Evolutionary conservation across 2,797 vertebrate species (phyloP).

Genomic region (Coracias cyanogaster): DNA sequence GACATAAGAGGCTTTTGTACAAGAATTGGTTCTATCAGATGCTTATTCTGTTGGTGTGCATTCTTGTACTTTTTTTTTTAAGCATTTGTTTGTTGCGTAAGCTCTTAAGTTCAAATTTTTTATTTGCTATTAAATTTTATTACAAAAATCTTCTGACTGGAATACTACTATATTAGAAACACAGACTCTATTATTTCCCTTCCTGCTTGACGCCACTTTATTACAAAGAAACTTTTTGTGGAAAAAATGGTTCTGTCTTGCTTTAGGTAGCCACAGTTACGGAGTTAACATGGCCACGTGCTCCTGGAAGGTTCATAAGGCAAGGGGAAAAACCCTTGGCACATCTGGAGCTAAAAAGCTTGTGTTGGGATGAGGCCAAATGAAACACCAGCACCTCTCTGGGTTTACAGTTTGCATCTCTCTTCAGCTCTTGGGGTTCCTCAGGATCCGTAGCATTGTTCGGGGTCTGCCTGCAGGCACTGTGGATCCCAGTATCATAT

Average conservation of each 20-base stretch:
- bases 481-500: not conserved
- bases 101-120: not conserved
- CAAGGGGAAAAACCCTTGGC: not conserved
- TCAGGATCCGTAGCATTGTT: not conserved
- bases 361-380: slow-evolving; percentile 52
- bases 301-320: not conserved
- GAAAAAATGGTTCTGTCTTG: not conserved
- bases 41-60: not conserved
- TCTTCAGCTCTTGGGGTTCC: not conserved
- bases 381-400: not conserved
- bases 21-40: not conserved
- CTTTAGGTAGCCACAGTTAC: not conserved
- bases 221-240: slow-evolving; percentile 32
- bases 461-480: not conserved
- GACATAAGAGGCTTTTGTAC: not conserved
- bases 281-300: not conserved
- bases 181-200: not conserved
- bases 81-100: not conserved
- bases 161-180: not conserved
- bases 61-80: not conserved
- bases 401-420: not conserved
- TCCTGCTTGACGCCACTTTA: not conserved
- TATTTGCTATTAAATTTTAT: not conserved
- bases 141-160: not conserved
- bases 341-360: not conserved